Evolutionary conservation across 2,888 invertebrate species (phyloP).

Genomic region (Melipona bicolor): DNA sequence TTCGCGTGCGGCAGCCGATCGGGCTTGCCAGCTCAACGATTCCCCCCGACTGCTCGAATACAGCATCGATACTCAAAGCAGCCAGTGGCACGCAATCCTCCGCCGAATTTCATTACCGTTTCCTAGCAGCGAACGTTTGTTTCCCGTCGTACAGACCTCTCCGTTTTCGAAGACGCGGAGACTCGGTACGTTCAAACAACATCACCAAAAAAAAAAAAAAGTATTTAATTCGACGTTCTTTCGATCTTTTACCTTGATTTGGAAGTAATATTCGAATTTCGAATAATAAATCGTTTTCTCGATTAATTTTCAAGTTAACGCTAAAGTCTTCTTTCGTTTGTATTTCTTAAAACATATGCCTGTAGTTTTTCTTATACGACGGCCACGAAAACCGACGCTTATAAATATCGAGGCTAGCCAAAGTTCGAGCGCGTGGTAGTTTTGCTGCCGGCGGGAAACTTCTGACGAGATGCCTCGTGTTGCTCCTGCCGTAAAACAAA

Average conservation of each 20-base stretch:
- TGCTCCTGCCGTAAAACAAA: constrained; percentile 14
- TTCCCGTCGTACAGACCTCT: constrained; percentile 57
- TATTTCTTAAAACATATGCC: too few species aligned
- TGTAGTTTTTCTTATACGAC: not conserved
- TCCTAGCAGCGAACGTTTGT: constrained; percentile 66
- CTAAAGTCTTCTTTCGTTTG: not conserved
- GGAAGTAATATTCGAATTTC: not conserved
- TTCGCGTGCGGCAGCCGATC: constrained; percentile 19
- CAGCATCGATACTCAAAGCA: constrained; percentile 43
- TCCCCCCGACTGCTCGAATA: constrained; percentile 1
- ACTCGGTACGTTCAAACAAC: not conserved
- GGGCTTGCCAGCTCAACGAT: constrained; percentile 7
- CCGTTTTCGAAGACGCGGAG: constrained; percentile 23
- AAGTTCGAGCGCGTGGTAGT: constrained; percentile 55
- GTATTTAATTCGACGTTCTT: not conserved
- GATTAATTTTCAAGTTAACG: not conserved
- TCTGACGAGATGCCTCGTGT: constrained; percentile 37
- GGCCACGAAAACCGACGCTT: constrained; percentile 15
- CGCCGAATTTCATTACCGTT: constrained; percentile 68
- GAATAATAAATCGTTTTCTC: not conserved
- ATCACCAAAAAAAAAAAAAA: too few species aligned
- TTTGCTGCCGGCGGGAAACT: constrained; percentile 50
- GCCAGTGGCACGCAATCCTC: constrained; percentile 59
- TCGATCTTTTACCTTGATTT: not conserved
- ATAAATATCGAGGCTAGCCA: constrained; percentile 62